Evolutionary conservation across 2,888 invertebrate species (phyloP).

Genomic region (Listrodromus nycthemerus): DNA sequence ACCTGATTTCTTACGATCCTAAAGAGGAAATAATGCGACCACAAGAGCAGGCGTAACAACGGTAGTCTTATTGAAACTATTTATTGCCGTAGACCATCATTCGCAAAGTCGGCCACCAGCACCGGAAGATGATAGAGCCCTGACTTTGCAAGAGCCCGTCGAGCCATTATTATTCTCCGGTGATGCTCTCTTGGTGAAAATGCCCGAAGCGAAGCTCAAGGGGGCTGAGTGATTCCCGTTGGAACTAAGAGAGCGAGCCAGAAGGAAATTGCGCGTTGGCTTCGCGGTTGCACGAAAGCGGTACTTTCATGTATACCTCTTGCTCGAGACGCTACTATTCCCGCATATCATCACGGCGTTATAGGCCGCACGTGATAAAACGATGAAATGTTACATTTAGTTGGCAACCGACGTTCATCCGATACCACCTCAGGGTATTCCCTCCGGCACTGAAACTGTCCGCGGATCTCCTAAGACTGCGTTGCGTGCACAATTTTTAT

Average conservation of each 20-base stretch:
- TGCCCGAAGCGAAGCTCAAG: constrained; percentile 46
- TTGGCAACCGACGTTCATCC: background rate
- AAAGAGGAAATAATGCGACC: background rate
- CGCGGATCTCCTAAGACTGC: background rate
- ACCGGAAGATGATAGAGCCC: constrained; percentile 49
- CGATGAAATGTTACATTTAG: constrained; percentile 28
- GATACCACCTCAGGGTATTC: background rate
- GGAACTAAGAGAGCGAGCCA: constrained; percentile 16
- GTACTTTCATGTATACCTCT: constrained; percentile 27
- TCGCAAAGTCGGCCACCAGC: constrained; percentile 51
- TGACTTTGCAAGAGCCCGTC: constrained; percentile 16
- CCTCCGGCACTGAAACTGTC: background rate
- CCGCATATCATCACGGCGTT: constrained; percentile 26
- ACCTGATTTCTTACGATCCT: background rate
- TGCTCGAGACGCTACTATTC: constrained; percentile 18
- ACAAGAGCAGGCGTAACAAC: constrained; percentile 13
- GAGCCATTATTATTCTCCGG: constrained; percentile 37
- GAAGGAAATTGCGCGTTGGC: constrained; percentile 55
- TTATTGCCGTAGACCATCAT: constrained; percentile 38
- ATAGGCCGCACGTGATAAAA: constrained; percentile 47
- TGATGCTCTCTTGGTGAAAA: constrained; percentile 21
- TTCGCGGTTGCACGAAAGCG: constrained; percentile 44
- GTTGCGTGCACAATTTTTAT: background rate
- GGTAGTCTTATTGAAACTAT: constrained; percentile 24
- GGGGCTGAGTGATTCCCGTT: constrained; percentile 52